Percentiles rank a stretch among this genome's conserved stretches.
Evolutionary conservation across 2,888 invertebrate species (phyloP).

Genomic region (Dryococelus australis): DNA sequence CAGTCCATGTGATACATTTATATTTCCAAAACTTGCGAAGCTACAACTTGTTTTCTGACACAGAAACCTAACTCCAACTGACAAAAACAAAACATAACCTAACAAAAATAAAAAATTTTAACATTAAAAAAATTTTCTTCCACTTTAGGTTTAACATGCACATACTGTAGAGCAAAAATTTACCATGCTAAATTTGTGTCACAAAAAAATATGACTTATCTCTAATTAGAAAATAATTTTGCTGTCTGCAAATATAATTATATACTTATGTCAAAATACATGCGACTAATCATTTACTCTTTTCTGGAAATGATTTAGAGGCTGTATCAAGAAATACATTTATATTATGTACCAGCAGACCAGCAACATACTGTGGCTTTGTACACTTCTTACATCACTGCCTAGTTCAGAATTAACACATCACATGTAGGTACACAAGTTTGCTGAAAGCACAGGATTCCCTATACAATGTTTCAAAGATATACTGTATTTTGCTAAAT

Average conservation of each 20-base stretch:
- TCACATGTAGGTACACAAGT: not conserved
- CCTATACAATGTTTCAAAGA: not conserved
- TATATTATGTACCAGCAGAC: not conserved
- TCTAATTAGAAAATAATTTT: conserved; percentile 1
- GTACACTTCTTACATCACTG: too few relatives aligned
- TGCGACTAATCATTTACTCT: not conserved
- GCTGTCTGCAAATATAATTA: not conserved
- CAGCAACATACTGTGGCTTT: not conserved
- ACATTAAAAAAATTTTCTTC: not conserved
- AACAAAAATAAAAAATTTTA: not conserved
- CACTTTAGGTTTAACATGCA: not conserved
- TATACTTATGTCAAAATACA: not conserved
- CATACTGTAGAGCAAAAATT: not conserved
- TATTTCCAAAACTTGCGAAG: not conserved
- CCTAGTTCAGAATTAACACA: not conserved
- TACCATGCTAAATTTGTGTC: too few relatives aligned
- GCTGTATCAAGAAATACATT: not conserved
- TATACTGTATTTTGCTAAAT: not conserved
- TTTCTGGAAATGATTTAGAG: not conserved
- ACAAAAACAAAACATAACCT: not conserved
- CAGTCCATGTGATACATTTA: not conserved
- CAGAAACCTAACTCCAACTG: not conserved
- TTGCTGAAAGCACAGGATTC: not conserved
- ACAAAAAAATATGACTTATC: not conserved
- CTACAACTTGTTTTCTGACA: not conserved